phyloP scores from a whole-genome alignment of 2,113 vertebrate genomes.

The Montifringilla adamsi region DNA sequence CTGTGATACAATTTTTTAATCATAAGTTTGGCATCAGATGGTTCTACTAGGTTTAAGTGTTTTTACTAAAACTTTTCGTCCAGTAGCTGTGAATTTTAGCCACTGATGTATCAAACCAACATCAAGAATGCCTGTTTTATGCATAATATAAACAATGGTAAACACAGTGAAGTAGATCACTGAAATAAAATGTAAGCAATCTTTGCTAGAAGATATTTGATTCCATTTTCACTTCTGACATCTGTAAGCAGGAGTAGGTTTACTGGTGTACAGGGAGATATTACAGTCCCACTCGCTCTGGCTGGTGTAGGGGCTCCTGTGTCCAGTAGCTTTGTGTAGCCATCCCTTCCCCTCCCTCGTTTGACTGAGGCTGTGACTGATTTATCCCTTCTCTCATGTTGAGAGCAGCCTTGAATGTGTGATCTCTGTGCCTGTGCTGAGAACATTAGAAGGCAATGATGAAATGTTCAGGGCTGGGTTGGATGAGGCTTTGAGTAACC shows the following conservation, averaged over 20 bases:
- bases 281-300: not conserved
- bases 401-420: not conserved
- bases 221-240: not conserved
- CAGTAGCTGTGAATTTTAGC: not conserved
- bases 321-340: not conserved
- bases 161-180: not conserved
- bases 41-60: not conserved
- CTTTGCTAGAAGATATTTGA: not conserved
- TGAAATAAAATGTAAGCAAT: not conserved
- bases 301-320: not conserved
- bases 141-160: not conserved
- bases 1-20: not conserved
- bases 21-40: not conserved
- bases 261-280: not conserved
- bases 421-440: not conserved
- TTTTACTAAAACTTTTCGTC: not conserved
- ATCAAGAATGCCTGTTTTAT: not conserved
- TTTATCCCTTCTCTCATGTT: not conserved
- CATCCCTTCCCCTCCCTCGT: not conserved
- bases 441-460: not conserved
- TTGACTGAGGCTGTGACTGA: not conserved
- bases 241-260: not conserved
- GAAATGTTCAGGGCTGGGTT: not conserved
- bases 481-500: not conserved
- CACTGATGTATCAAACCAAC: not conserved